Evolutionary conservation across 1,140 invertebrate species (phyloP).

Genomic region (Rhopalosiphum maidis): DNA sequence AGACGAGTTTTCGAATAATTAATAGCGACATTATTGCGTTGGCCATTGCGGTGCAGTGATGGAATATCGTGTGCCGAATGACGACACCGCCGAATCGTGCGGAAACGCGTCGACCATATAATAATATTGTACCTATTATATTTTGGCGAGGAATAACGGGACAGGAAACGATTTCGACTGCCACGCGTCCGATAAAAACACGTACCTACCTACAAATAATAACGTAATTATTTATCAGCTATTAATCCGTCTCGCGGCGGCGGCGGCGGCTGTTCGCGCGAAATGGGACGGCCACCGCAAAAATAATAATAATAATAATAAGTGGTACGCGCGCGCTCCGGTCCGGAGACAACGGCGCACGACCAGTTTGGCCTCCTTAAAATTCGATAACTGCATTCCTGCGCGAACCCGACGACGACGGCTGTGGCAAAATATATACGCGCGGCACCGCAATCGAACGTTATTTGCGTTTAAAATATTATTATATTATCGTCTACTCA

Average conservation of each 20-base stretch:
- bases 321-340: constrained; percentile 12
- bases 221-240: constrained; percentile 14
- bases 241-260: not conserved
- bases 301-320: constrained; percentile 26
- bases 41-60: no score
- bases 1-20: not conserved
- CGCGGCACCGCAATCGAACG: not conserved
- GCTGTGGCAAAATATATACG: not conserved
- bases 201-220: not conserved
- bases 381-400: constrained; percentile 52
- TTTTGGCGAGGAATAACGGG: not conserved
- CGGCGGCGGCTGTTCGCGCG: not conserved
- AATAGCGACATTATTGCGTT: not conserved
- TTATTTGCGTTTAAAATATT: not conserved
- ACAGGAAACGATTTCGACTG: not conserved
- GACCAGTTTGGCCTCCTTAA: constrained; percentile 57
- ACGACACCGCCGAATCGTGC: not conserved
- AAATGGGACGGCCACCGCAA: constrained; percentile 20
- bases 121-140: not conserved
- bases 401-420: not conserved
- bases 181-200: not conserved
- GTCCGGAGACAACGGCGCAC: not conserved
- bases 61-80: not conserved
- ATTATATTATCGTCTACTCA: not conserved
- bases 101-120: not conserved